Evolutionary conservation across 2,113 vertebrate species (phyloP).

Genomic region (Lipotes vexillifer): DNA sequence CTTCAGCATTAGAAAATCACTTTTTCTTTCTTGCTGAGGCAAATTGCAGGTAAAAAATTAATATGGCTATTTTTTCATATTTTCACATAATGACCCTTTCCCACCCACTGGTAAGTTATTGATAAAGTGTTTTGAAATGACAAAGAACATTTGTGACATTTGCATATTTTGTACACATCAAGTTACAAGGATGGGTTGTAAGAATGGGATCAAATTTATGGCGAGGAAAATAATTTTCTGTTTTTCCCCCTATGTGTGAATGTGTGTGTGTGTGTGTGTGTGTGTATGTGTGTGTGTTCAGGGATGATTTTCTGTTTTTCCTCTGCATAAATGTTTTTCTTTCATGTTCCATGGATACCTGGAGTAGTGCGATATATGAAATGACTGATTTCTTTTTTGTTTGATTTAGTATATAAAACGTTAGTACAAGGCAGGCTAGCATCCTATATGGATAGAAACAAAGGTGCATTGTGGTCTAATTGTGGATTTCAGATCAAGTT

Average conservation of each 20-base stretch:
- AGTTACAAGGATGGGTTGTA: conserved; percentile 74
- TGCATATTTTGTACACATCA: conserved; percentile 85
- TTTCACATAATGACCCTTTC: conserved; percentile 81
- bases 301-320: conserved; percentile 67
- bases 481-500: conserved; percentile 72
- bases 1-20: conserved; percentile 75
- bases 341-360: conserved; percentile 76
- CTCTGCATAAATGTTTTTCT: conserved; percentile 73
- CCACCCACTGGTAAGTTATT: conserved; percentile 77
- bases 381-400: conserved; percentile 66
- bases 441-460: conserved; percentile 68
- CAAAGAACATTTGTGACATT: conserved; percentile 79
- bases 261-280: neutral
- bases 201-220: conserved; percentile 67
- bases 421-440: conserved; percentile 73
- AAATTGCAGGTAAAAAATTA: conserved; percentile 83
- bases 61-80: conserved; percentile 86
- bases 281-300: conserved; percentile 56
- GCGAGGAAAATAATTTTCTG: conserved; percentile 72
- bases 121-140: conserved; percentile 76
- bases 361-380: conserved; percentile 68
- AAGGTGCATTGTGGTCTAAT: conserved; percentile 76
- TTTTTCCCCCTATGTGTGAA: neutral
- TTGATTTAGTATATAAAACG: conserved; percentile 71
- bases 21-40: conserved; percentile 79